These are phyloP conservation scores for Chorisops tibialis DNA, from an alignment of 2,888 invertebrate species.

Conservation along the genomic window DNA sequence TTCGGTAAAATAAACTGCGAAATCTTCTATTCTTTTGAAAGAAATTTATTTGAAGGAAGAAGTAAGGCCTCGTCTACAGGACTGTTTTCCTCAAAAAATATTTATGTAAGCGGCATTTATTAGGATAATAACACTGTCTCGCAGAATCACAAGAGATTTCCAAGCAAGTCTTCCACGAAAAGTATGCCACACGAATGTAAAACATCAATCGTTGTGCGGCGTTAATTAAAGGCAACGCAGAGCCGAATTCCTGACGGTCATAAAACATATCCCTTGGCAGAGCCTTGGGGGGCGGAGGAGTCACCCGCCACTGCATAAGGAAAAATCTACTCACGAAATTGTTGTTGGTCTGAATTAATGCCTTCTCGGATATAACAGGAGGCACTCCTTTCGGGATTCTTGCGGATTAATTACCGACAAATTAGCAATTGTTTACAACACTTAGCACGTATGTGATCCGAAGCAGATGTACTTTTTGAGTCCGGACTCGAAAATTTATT, in stretches of 20 bases:
- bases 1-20: too few species aligned
- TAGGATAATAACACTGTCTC: constrained; percentile 7
- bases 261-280: constrained; percentile 6
- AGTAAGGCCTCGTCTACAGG: too few species aligned
- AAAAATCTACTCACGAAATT: not conserved
- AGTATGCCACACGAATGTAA: constrained; percentile 10
- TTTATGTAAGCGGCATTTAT: constrained; percentile 5
- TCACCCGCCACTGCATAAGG: constrained; percentile 4
- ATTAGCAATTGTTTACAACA: constrained; percentile 30
- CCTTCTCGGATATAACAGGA: not conserved
- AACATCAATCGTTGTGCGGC: constrained; percentile 15
- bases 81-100: too few species aligned
- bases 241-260: constrained; percentile 1
- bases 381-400: constrained; percentile 10
- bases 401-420: constrained; percentile 30
- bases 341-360: not conserved
- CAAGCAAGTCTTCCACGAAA: constrained; percentile 5
- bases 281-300: too few species aligned
- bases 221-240: constrained; percentile 21
- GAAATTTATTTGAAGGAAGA: too few species aligned
- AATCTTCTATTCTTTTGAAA: too few species aligned
- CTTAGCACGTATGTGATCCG: constrained; percentile 19
- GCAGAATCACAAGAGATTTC: constrained; percentile 13
- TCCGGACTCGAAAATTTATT: too few species aligned
- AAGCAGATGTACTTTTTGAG: not conserved